phyloP scores from a whole-genome alignment of 2,113 vertebrate genomes.

The Labeo rohita region DNA sequence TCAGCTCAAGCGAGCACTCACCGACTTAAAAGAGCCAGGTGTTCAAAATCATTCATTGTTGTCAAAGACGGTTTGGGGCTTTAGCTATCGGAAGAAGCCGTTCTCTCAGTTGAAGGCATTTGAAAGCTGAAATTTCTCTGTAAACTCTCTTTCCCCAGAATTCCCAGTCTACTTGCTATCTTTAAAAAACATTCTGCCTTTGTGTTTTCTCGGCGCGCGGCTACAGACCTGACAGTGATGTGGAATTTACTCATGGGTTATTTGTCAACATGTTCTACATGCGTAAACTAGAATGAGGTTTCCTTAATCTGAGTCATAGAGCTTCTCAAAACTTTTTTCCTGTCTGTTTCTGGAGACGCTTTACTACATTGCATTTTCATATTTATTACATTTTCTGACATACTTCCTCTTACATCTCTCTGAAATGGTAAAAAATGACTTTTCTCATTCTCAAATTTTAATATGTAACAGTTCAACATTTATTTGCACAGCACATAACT shows the following conservation, averaged over 20 bases:
- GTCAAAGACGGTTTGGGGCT: constrained; percentile 51
- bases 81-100: constrained; percentile 54
- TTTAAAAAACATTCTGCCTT: constrained; percentile 47
- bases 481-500: too few relatives aligned
- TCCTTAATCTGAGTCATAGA: constrained; percentile 27
- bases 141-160: constrained; percentile 34
- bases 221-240: constrained; percentile 56
- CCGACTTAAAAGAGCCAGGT: constrained; percentile 54
- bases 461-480: too few relatives aligned
- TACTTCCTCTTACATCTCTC: neutral
- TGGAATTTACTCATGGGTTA: constrained; percentile 40
- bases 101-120: constrained; percentile 42
- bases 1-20: constrained; percentile 30
- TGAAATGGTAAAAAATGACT: neutral
- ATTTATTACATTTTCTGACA: neutral
- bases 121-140: constrained; percentile 42
- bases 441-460: neutral
- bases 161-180: constrained; percentile 54
- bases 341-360: neutral
- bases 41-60: constrained; percentile 54
- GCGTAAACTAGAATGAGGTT: constrained; percentile 27
- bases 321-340: constrained; percentile 9
- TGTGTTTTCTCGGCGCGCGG: constrained; percentile 44
- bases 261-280: constrained; percentile 44
- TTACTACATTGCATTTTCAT: constrained; percentile 1